Base-by-base conservation (phyloP, 64 coral and sea anemone species). In the Acropora yongei region DNA sequence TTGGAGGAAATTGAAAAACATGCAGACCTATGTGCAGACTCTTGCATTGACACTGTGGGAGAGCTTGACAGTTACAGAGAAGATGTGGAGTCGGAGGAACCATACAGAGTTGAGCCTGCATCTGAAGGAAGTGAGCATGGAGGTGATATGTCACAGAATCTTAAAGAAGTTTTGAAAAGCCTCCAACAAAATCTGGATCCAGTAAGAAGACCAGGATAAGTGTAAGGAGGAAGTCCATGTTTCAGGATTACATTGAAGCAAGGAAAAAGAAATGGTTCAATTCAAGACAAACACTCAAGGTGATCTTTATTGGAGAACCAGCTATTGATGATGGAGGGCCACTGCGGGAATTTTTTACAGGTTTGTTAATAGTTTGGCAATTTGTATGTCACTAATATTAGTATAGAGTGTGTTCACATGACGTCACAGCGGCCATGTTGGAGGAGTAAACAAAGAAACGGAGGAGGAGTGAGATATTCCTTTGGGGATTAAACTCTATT, bases 21-120 rank as follows among this genome's bases (percentile, higher is more conserved):
- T 92, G 90, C 90, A 49, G 90, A 92, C 77, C 60, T 67, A 6
- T 92, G 82, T 86, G 82, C 60, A 40, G 81, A 92, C 75, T 57
- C 6, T 3, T 92, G 82, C 74, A 50, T 86, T 77, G 82, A 92
- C 47, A 80, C 90, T 49, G 83, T 92, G 58, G 82, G 90, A 16
- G 72, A 92, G 43, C 66, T 73, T 71, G 50, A 86, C 6, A 20
- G 41, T 77, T 41, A 86, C 61, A 72, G 72, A 84, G 80, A 66
- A 51, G 74, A 11, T 4, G 5, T 63, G 42, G 73, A 80, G 57
- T 49, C 82, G 57, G 57, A 87, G 80, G 83, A 72, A 51, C 18
- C 75, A 93, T 30, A 44, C 8, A 41, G 65, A 47, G 76, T 41
- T 8, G 58, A 93, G 68, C 48, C 49, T 68, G 83, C 14, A 72